phyloP scores from a whole-genome alignment of 1,140 invertebrate genomes.

The Ostrea denselamellosa region DNA sequence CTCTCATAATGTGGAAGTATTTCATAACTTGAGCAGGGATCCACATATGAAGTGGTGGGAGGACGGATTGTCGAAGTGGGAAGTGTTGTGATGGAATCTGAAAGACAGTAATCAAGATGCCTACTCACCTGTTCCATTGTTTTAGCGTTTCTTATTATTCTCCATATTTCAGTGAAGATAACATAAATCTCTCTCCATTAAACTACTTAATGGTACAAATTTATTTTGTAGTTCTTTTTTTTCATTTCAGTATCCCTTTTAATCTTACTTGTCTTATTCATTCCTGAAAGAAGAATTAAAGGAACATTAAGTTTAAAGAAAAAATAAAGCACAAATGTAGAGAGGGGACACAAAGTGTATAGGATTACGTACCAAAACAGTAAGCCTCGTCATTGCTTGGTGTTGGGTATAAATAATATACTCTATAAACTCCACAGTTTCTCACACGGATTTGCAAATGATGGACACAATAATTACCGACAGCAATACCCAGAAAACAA shows the following conservation, averaged over 20 bases:
- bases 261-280: neutral
- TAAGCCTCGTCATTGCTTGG: slow-evolving; percentile 6
- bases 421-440: slow-evolving; percentile 29
- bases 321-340: neutral
- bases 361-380: slow-evolving; percentile 4
- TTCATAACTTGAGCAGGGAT: neutral
- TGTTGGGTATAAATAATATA: slow-evolving; percentile 15
- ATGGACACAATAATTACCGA: neutral
- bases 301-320: neutral
- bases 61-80: neutral
- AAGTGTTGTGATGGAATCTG: neutral
- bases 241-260: too few species aligned
- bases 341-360: neutral
- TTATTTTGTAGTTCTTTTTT: too few species aligned
- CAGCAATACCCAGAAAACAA: neutral
- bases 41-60: neutral
- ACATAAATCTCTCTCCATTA: too few species aligned
- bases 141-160: too few species aligned
- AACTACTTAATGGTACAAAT: too few species aligned
- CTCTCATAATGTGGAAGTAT: neutral
- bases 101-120: neutral
- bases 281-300: neutral
- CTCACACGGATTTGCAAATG: neutral
- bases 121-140: too few species aligned
- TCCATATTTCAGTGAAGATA: too few species aligned